These are phyloP conservation scores for Leptinotarsa defecta DNA, from an alignment of 1,140 invertebrate genomes.

Conservation along the genomic window DNA sequence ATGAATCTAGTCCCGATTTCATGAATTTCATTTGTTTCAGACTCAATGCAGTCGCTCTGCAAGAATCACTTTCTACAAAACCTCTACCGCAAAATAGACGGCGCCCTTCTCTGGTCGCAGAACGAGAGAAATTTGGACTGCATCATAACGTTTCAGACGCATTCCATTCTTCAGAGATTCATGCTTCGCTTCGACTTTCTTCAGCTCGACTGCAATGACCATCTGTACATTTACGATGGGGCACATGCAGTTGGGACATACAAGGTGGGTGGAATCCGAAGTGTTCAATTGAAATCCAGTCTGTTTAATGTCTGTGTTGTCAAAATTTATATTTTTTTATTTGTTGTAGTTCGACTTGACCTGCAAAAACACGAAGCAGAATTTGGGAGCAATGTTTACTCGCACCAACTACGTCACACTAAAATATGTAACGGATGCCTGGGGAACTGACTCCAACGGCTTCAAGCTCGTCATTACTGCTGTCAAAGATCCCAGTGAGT, in stretches of 20 bases:
- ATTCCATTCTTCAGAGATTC: constrained; percentile 89
- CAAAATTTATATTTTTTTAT: not conserved
- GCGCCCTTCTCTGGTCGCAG: constrained; percentile 83
- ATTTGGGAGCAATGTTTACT: constrained; percentile 85
- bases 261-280: constrained; percentile 67
- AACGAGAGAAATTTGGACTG: constrained; percentile 89
- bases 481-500: constrained; percentile 90
- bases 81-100: constrained; percentile 87
- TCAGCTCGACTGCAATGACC: constrained; percentile 89
- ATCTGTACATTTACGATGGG: constrained; percentile 90
- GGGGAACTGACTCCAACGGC: constrained; percentile 87
- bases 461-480: constrained; percentile 93
- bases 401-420: constrained; percentile 91
- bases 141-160: constrained; percentile 90
- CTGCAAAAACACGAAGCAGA: constrained; percentile 85
- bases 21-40: constrained; percentile 62
- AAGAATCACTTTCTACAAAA: constrained; percentile 85
- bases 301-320: not conserved
- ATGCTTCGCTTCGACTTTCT: constrained; percentile 85
- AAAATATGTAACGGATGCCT: constrained; percentile 90
- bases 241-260: constrained; percentile 83
- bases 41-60: constrained; percentile 83
- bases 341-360: constrained; percentile 79
- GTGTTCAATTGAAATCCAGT: not conserved
- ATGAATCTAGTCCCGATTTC: too few species aligned